Percentiles rank a stretch among this genome's conserved stretches.
Evolutionary conservation across 2,113 vertebrate genomes (phyloP).

Genomic region (Cottus gobio): DNA sequence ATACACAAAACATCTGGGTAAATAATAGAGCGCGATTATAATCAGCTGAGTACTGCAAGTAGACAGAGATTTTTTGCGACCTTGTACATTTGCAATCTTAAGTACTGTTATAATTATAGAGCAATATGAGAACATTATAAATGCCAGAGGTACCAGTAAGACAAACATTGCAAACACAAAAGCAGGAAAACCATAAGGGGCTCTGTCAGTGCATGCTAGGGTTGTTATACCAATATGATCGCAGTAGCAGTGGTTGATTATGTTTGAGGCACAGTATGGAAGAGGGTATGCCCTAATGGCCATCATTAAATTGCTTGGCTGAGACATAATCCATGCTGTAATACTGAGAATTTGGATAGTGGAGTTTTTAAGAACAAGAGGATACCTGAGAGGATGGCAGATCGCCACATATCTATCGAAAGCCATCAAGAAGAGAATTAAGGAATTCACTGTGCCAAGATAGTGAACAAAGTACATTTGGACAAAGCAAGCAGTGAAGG

Average conservation of each 20-base stretch:
- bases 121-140: slow-evolving; percentile 74
- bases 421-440: slow-evolving; percentile 73
- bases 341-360: slow-evolving; percentile 58
- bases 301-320: not conserved
- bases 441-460: slow-evolving; percentile 63
- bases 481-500: slow-evolving; percentile 67
- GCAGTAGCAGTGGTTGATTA: slow-evolving; percentile 74
- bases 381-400: slow-evolving; percentile 72
- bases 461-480: slow-evolving; percentile 78
- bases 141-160: slow-evolving; percentile 63
- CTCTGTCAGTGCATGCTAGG: slow-evolving; percentile 68
- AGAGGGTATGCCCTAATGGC: slow-evolving; percentile 71
- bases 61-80: slow-evolving; percentile 68
- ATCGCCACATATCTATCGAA: slow-evolving; percentile 76
- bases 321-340: slow-evolving; percentile 42
- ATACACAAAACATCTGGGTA: slow-evolving; percentile 77
- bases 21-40: slow-evolving; percentile 71
- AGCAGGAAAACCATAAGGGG: slow-evolving; percentile 47
- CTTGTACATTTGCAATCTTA: slow-evolving; percentile 47
- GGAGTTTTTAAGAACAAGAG: slow-evolving; percentile 51
- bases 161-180: slow-evolving; percentile 58
- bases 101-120: slow-evolving; percentile 65
- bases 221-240: slow-evolving; percentile 71
- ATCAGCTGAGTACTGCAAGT: slow-evolving; percentile 79
- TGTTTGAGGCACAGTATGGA: slow-evolving; percentile 73